These are phyloP conservation scores for Leptinotarsa tumamoca DNA, from an alignment of 2,888 invertebrate species.

Conservation along the genomic window DNA sequence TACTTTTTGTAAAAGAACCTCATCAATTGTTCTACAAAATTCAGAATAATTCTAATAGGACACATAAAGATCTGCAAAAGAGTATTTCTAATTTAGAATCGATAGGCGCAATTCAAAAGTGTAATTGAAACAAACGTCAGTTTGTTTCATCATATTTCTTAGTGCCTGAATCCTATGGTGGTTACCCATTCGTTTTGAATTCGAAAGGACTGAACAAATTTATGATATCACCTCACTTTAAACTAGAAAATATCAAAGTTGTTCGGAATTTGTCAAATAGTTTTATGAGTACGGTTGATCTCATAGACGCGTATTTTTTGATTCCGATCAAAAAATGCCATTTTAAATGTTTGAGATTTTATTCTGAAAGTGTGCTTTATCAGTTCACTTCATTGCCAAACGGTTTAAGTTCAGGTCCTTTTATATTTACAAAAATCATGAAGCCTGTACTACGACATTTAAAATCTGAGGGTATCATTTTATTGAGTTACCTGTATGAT, in stretches of 20 bases:
- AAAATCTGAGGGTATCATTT: too few species aligned
- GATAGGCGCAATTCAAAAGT: too few species aligned
- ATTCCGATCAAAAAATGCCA: not conserved
- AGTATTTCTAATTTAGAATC: too few species aligned
- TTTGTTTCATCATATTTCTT: slow-evolving; percentile 23
- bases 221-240: not conserved
- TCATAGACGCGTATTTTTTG: slow-evolving; percentile 21
- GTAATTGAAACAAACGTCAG: not conserved
- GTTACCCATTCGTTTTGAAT: not conserved
- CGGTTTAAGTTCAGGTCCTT: too few species aligned
- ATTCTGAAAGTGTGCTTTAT: not conserved
- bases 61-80: too few species aligned
- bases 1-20: too few species aligned
- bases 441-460: too few species aligned
- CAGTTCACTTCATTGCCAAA: too few species aligned
- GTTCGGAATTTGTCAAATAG: not conserved
- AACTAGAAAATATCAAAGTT: slow-evolving; percentile 1
- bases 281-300: slow-evolving; percentile 10
- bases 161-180: slow-evolving; percentile 19
- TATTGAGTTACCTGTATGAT: not conserved
- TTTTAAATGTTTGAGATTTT: not conserved
- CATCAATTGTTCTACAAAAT: too few species aligned
- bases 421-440: too few species aligned
- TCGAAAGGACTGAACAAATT: too few species aligned
- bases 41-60: too few species aligned